Base-by-base conservation (phyloP, 2,888 invertebrate genomes). In the Periphyllus acericola region DNA sequence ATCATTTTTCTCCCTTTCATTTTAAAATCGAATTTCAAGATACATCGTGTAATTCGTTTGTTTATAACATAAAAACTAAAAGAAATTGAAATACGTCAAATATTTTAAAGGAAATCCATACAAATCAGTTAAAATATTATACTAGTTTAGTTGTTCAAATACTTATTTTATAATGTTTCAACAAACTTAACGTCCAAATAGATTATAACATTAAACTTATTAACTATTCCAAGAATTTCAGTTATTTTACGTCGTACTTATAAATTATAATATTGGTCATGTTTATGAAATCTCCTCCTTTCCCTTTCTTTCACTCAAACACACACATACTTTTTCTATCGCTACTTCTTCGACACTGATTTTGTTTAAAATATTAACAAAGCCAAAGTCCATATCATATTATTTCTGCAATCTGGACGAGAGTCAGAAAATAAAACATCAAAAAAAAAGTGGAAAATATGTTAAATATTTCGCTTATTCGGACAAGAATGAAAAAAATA, bases 321-420 rank as follows among this genome's bases (percentile, higher is more conserved):
- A 36, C 36, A 36, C 36, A 6, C 36, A 36, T 17, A 21, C 6
- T 55, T 3, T 34, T 14, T 55, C 34, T 68, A n/a, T 11, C 17
- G 17, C 52, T 52, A 52, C 2, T 52, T 52, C 14, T 52, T 68
- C 19, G 40, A 81, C 36, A 29, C 40, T 19, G 29, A 36, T 81
- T 81, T 81, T 68, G 66, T 36, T 81, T 81, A 81, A 66, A 81
- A 81, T 40, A 81, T 81, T 34, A 68, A 55, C 78, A 55, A 55
- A 79, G 79, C 55, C 34, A 60, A 21, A 21, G 55, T 34, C 34
- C 11, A 25, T 55, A 32, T 36, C 36, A n/a, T n/a, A n/a, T 46
- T n/a, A 32, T 60, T 32, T 34, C 8, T 79, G 25, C 55, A 79
- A 29, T 55, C 52, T 21, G 34, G 17, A 55, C 4, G 8, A 29